Conservation (phyloP, 2,797 vertebrate genomes). For the Pangasius djambal region DNA sequence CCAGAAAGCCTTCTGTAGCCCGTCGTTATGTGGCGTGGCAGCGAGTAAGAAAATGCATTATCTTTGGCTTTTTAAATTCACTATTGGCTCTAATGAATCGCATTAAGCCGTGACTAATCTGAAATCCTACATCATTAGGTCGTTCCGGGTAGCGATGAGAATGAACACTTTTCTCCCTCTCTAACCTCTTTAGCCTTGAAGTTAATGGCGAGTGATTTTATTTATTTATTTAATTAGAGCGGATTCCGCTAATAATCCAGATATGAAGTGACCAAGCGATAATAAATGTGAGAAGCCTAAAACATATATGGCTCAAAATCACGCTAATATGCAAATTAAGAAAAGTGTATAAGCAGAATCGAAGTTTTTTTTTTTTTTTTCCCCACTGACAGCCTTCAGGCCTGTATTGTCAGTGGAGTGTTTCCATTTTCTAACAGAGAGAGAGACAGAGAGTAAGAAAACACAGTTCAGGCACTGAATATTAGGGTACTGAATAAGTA, state of each 20-base stretch:
- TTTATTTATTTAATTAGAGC: constrained; percentile 85
- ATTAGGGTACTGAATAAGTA: not conserved
- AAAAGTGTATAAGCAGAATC: not conserved
- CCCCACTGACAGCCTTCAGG: not conserved
- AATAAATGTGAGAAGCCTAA: constrained; percentile 42
- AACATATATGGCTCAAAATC: constrained; percentile 37
- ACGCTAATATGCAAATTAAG: constrained; percentile 30
- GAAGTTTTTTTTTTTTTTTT: not conserved
- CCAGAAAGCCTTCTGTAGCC: not conserved
- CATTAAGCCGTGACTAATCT: constrained; percentile 66
- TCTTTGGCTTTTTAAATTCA: constrained; percentile 72
- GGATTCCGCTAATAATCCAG: constrained; percentile 68
- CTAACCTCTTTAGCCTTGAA: constrained; percentile 81
- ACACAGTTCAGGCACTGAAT: not conserved
- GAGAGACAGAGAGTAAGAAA: not conserved
- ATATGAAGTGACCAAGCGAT: constrained; percentile 47
- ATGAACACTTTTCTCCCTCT: constrained; percentile 65
- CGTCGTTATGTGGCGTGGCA: not conserved
- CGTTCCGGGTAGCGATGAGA: constrained; percentile 53
- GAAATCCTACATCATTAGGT: constrained; percentile 60
- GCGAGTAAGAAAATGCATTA: constrained; percentile 73
- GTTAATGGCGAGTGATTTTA: constrained; percentile 87
- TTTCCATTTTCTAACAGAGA: not conserved
- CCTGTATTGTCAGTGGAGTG: not conserved
- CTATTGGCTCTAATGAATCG: constrained; percentile 82